Evolutionary conservation across 1,140 invertebrate species (phyloP).

Genomic region (Plutomurus gul): DNA sequence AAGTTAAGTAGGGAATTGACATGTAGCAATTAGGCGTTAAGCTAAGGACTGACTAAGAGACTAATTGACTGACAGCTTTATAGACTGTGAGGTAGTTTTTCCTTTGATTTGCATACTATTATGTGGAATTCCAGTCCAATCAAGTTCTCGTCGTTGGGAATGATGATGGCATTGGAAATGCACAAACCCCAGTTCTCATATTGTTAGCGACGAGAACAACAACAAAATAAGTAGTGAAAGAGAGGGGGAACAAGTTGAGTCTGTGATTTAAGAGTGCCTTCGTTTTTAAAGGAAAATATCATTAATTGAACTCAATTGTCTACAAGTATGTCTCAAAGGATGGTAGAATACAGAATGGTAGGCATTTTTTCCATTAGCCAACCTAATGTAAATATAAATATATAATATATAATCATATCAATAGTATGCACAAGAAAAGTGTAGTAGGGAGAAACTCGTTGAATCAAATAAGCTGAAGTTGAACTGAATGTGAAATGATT

Average conservation of each 20-base stretch:
- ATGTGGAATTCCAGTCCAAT: constrained; percentile 11
- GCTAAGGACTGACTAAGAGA: not conserved
- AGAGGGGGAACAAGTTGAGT: too few species aligned
- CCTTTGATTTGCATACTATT: not conserved
- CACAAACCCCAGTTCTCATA: too few species aligned
- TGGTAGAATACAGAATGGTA: too few species aligned
- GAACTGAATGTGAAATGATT: not conserved
- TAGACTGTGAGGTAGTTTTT: constrained; percentile 19
- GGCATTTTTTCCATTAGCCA: too few species aligned
- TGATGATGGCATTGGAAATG: not conserved
- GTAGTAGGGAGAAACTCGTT: not conserved
- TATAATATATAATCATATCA: too few species aligned
- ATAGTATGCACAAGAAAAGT: too few species aligned
- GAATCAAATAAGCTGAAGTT: not conserved
- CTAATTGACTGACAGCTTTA: constrained; percentile 29
- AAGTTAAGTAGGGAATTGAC: constrained; percentile 16
- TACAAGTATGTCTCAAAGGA: not conserved
- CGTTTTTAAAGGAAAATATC: constrained; percentile 13
- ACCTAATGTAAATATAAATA: too few species aligned
- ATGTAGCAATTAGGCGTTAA: constrained; percentile 10
- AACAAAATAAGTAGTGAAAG: too few species aligned
- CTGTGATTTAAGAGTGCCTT: constrained; percentile 4
- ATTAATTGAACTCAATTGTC: not conserved
- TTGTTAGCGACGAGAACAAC: too few species aligned
- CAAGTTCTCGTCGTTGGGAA: not conserved